Conservation (phyloP, 2,888 invertebrate species). For the Boloria selene region DNA sequence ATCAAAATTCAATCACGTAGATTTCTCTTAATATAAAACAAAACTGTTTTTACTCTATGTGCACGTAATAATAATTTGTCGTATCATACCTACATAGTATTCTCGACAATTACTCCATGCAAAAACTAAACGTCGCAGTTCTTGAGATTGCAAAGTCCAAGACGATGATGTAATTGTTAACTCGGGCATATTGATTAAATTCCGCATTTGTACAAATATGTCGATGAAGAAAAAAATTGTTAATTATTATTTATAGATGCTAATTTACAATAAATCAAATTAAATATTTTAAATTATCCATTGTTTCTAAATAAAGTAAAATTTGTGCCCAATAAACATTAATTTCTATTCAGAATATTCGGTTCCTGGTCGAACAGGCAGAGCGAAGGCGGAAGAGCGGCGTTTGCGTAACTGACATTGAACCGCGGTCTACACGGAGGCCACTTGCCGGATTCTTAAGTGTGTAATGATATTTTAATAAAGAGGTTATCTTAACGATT, state of each 20-base stretch:
- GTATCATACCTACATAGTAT: conserved; percentile 1
- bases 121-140: conserved; percentile 8
- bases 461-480: conserved; percentile 62
- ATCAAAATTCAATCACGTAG: conserved; percentile 41
- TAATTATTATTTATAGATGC: no score
- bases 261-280: no score
- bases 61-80: conserved; percentile 23
- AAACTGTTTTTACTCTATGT: conserved; percentile 17
- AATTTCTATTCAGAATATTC: conserved; percentile 58
- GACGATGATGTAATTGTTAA: conserved; percentile 25
- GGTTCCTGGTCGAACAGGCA: conserved; percentile 63
- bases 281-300: no score
- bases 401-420: conserved; percentile 82
- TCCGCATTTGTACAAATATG: conserved; percentile 11
- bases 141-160: conserved; percentile 23
- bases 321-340: conserved; percentile 46
- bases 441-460: conserved; percentile 69
- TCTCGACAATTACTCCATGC: conserved; percentile 12
- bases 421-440: conserved; percentile 72
- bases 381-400: conserved; percentile 68
- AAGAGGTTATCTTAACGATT: conserved; percentile 39
- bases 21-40: conserved; percentile 5
- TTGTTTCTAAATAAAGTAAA: no score
- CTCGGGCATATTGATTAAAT: conserved; percentile 18
- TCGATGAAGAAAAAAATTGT: no score